Evolutionary conservation across 2,113 vertebrate genomes (phyloP).

Genomic region (Mixornis gularis): DNA sequence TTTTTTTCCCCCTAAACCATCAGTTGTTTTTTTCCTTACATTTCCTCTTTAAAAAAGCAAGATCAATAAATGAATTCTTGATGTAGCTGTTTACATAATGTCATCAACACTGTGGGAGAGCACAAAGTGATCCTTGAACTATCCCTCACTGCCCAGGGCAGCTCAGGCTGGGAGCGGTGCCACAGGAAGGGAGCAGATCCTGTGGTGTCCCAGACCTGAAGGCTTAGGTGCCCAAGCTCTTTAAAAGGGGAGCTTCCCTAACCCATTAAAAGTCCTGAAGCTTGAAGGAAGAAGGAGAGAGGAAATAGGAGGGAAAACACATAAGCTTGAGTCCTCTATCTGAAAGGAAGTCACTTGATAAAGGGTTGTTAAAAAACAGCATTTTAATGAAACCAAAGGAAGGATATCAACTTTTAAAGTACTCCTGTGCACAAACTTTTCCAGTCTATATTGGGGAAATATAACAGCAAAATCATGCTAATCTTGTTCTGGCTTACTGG

Average conservation of each 20-base stretch:
- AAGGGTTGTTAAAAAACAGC: neutral
- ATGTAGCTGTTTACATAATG: neutral
- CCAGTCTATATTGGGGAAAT: neutral
- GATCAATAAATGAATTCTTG: slow-evolving; percentile 26
- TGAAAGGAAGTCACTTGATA: neutral
- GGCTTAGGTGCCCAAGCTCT: neutral
- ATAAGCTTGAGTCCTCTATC: neutral
- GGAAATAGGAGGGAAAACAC: neutral
- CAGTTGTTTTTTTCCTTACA: neutral
- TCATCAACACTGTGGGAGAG: neutral
- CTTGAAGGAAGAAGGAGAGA: neutral
- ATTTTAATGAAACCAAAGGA: neutral
- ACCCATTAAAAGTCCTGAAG: neutral
- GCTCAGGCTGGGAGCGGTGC: neutral
- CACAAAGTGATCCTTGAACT: neutral
- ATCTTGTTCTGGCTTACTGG: slow-evolving; percentile 20
- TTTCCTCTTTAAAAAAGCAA: slow-evolving; percentile 15
- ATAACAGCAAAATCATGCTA: slow-evolving; percentile 21
- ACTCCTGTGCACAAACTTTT: neutral
- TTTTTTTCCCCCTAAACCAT: neutral
- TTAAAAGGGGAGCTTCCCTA: neutral
- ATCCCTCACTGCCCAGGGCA: neutral
- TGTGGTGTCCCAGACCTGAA: neutral
- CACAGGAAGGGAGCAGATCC: neutral
- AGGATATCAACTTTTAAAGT: neutral